Evolutionary conservation across 2,113 vertebrate genomes (phyloP).

Genomic region (Rhegmatorhina hoffmannsi): DNA sequence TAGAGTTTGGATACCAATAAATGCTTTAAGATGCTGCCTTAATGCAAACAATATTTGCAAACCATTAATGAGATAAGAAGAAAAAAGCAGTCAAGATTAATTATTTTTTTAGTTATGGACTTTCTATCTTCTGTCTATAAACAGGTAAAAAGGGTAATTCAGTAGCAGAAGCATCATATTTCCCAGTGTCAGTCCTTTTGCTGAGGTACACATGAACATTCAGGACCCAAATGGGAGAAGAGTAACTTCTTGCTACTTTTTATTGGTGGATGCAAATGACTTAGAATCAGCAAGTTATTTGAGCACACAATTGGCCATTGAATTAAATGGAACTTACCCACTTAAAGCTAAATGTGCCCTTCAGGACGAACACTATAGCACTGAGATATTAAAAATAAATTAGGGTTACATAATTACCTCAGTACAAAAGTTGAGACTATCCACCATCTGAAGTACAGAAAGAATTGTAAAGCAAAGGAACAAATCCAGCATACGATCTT

Average conservation of each 20-base stretch:
- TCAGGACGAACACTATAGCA: not conserved
- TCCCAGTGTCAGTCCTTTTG: not conserved
- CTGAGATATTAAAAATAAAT: conserved; percentile 52
- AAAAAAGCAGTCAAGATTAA: not conserved
- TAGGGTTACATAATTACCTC: not conserved
- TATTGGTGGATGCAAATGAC: not conserved
- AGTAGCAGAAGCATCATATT: not conserved
- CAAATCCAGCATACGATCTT: not conserved
- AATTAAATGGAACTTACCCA: conserved; percentile 29
- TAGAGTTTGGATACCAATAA: not conserved
- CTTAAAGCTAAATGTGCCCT: conserved; percentile 11
- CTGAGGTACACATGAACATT: not conserved
- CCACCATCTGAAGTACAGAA: not conserved
- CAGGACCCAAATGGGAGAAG: not conserved
- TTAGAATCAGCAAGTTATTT: conserved; percentile 27
- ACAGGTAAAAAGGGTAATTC: not conserved
- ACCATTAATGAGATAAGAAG: not conserved
- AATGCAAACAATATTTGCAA: not conserved
- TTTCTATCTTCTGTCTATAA: not conserved
- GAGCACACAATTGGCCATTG: conserved; percentile 11
- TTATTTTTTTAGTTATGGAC: not conserved
- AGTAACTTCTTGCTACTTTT: conserved; percentile 1
- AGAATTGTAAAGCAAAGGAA: not conserved
- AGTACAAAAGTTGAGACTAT: conserved; percentile 1
- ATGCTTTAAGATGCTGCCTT: not conserved